Percentiles rank a stretch among this genome's conserved stretches.
Conservation (phyloP, 1,140 invertebrate genomes). For the Drosophila rhopaloa region DNA sequence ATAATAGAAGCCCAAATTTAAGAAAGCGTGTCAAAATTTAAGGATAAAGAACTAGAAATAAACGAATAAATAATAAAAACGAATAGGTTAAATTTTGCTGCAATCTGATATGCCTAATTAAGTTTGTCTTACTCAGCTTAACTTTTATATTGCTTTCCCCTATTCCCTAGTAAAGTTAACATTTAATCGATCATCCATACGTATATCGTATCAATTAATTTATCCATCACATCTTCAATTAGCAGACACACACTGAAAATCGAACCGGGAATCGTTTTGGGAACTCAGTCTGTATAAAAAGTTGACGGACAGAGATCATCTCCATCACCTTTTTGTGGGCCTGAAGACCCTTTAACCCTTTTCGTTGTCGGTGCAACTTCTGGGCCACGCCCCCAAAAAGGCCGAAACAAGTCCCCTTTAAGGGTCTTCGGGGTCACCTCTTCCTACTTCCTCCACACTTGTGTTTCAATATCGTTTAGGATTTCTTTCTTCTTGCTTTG, state of each 20-base stretch:
- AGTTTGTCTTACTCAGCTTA: not conserved
- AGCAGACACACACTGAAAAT: conserved; percentile 9
- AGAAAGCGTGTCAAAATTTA: too few species aligned
- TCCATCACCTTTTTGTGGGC: conserved; percentile 7
- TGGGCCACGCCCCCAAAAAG: conserved; percentile 53
- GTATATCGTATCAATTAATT: conserved; percentile 44
- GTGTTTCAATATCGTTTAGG: conserved; percentile 38
- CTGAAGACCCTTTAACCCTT: conserved; percentile 50
- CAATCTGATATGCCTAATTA: conserved; percentile 1
- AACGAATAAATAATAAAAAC: too few species aligned
- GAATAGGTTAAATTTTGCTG: not conserved
- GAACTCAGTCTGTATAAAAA: conserved; percentile 13
- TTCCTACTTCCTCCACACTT: conserved; percentile 45
- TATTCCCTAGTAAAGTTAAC: not conserved
- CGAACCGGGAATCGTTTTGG: conserved; percentile 1
- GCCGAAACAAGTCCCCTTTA: conserved; percentile 19
- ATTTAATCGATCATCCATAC: conserved; percentile 32
- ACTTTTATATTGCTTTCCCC: not conserved
- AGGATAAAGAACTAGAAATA: too few species aligned
- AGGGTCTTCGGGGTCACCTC: conserved; percentile 50
- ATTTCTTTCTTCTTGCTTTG: conserved; percentile 10
- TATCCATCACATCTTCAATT: conserved; percentile 56
- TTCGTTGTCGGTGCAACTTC: conserved; percentile 49
- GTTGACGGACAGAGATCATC: conserved; percentile 23
- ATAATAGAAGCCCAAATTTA: too few species aligned